phyloP scores from a whole-genome alignment of 2,888 invertebrate genomes.

The Dorcus hopei region DNA sequence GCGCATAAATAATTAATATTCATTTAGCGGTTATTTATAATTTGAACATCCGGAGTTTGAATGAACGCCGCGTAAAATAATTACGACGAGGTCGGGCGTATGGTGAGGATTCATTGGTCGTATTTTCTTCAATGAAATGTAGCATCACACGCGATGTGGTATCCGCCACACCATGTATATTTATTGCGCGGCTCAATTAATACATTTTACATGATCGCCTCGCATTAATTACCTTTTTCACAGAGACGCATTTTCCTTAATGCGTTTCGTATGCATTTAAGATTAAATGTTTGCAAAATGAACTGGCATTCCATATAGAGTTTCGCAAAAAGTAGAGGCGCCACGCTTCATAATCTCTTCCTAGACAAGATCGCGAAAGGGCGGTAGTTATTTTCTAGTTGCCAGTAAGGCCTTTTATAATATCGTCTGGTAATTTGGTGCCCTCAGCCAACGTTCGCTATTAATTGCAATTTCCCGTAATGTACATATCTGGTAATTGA shows the following conservation, averaged over 20 bases:
- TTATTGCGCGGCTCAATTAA: no score
- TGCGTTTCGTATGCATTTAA: background rate
- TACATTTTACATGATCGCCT: no score
- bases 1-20: no score
- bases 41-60: no score
- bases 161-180: no score
- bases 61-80: no score
- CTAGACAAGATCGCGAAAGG: background rate
- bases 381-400: background rate
- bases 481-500: background rate
- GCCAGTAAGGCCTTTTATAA: background rate
- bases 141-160: no score
- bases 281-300: background rate
- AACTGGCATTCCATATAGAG: background rate
- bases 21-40: no score
- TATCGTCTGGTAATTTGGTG: background rate
- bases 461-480: background rate
- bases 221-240: no score
- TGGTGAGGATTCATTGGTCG: no score
- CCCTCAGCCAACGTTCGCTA: background rate
- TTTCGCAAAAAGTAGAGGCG: background rate
- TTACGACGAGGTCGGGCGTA: no score
- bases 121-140: no score
- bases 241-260: background rate
- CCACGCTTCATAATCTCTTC: background rate